A percentile compares a stretch with the other conserved stretches of the same genome.
Evolutionary conservation across 2,888 invertebrate species (phyloP).

Genomic region (Tachystola acroxantha): DNA sequence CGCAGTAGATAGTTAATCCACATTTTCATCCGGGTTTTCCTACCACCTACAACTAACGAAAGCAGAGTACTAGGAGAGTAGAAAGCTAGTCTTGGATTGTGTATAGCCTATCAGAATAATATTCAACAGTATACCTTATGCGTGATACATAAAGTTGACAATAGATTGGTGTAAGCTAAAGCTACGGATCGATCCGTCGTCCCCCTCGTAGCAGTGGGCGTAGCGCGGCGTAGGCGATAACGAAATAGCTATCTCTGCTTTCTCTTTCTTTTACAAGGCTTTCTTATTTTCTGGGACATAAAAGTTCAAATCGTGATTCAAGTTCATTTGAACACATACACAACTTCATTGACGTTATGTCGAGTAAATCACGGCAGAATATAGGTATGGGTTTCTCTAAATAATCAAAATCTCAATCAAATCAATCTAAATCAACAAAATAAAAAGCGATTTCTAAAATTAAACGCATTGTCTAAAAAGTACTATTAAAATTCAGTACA

Average conservation of each 20-base stretch:
- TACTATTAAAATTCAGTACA: too few species aligned
- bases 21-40: constrained; percentile 18
- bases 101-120: too few species aligned
- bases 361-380: too few species aligned
- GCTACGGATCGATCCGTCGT: constrained; percentile 48
- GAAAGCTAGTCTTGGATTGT: constrained; percentile 1
- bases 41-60: not conserved
- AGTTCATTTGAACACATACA: too few species aligned
- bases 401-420: too few species aligned
- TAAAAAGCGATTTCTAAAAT: too few species aligned
- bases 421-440: too few species aligned
- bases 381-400: too few species aligned
- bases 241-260: constrained; percentile 28
- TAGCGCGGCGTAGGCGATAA: constrained; percentile 22
- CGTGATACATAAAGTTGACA: constrained; percentile 8
- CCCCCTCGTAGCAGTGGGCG: constrained; percentile 41
- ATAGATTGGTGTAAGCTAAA: constrained; percentile 8
- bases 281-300: constrained; percentile 19
- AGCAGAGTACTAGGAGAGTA: constrained; percentile 17
- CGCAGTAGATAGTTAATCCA: constrained; percentile 44
- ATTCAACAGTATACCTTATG: constrained; percentile 11
- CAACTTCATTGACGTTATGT: too few species aligned
- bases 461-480: too few species aligned
- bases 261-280: constrained; percentile 17
- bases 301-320: too few species aligned